Conservation (phyloP, 2,113 vertebrate species). For the Hemicordylus capensis region DNA sequence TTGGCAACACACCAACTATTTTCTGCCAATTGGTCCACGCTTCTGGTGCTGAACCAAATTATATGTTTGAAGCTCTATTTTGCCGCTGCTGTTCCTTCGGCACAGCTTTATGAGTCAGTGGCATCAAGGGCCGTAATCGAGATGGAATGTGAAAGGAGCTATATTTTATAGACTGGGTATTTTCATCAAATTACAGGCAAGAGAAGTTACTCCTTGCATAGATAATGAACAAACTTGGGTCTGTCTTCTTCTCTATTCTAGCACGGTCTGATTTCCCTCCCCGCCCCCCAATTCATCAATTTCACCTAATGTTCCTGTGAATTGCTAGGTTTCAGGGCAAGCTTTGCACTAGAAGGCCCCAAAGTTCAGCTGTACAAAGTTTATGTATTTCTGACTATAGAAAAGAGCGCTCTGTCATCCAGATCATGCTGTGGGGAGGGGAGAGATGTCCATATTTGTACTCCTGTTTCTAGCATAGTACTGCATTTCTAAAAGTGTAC, state of each 20-base stretch:
- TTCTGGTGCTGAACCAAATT: conserved; percentile 69
- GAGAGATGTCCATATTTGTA: neutral
- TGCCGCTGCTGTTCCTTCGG: conserved; percentile 52
- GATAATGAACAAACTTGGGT: conserved; percentile 18
- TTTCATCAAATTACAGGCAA: conserved; percentile 55
- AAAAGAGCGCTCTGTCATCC: conserved; percentile 11
- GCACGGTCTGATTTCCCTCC: conserved; percentile 24
- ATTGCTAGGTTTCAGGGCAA: neutral
- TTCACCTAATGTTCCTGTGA: neutral
- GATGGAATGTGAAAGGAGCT: conserved; percentile 59
- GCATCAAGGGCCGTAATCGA: conserved; percentile 44
- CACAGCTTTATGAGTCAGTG: conserved; percentile 47
- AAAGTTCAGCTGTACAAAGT: neutral
- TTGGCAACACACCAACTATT: conserved; percentile 70
- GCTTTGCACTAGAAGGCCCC: neutral
- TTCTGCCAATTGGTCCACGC: conserved; percentile 65
- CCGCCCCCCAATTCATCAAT: neutral
- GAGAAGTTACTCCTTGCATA: conserved; percentile 26
- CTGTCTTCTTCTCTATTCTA: conserved; percentile 35
- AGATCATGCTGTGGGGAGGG: neutral
- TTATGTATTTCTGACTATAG: neutral
- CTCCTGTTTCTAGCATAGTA: neutral
- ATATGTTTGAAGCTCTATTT: conserved; percentile 62
- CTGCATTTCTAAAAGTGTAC: neutral
- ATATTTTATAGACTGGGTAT: conserved; percentile 60